These are phyloP conservation scores for Hydrotaea cyrtoneurina DNA, from an alignment of 2,888 invertebrate species.

Conservation along the genomic window DNA sequence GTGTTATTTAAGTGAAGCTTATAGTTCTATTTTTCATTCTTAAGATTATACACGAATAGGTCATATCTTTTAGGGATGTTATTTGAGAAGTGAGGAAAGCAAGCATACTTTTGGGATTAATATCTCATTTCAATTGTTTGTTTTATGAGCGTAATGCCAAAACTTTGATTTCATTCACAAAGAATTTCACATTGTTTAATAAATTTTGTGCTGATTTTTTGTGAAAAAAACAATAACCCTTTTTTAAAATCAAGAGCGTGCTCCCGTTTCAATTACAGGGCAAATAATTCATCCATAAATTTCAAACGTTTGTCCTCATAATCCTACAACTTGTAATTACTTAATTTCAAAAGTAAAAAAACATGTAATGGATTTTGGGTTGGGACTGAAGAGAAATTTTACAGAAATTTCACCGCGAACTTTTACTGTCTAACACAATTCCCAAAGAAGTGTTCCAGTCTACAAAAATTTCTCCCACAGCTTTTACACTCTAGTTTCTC, in stretches of 20 bases:
- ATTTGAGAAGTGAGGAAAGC: not conserved
- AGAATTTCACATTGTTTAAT: not conserved
- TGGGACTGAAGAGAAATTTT: no score
- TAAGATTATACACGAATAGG: not conserved
- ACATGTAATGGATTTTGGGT: no score
- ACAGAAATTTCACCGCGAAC: no score
- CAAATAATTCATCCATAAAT: not conserved
- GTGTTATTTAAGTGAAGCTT: slow-evolving; percentile 14
- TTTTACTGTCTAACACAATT: no score
- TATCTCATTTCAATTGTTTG: slow-evolving; percentile 34
- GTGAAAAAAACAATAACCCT: not conserved
- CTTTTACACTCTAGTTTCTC: no score
- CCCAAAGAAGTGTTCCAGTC: no score
- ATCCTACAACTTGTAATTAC: no score
- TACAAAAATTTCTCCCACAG: no score
- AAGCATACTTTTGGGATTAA: slow-evolving; percentile 23
- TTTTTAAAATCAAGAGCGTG: not conserved
- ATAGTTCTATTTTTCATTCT: not conserved
- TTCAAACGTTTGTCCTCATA: not conserved
- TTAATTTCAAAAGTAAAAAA: no score
- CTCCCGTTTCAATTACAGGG: not conserved
- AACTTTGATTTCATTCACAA: slow-evolving; percentile 1
- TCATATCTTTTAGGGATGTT: not conserved
- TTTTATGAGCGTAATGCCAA: not conserved
- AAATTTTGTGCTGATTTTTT: not conserved